These are phyloP conservation scores for Diogma glabrata DNA, from an alignment of 2,888 invertebrate genomes.

Conservation along the genomic window DNA sequence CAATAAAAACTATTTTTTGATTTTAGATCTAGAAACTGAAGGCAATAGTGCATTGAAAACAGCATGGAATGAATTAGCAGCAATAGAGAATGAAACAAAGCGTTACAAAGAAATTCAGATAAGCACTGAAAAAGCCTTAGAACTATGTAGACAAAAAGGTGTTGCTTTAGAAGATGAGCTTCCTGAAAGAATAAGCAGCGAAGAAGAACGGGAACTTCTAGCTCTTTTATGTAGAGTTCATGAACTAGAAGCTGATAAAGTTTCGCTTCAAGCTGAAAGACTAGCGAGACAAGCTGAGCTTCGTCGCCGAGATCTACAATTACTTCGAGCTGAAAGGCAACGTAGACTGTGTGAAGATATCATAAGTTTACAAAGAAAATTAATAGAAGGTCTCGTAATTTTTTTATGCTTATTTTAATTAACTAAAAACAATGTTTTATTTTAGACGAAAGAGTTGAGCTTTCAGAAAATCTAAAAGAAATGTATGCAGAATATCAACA, in stretches of 20 bases:
- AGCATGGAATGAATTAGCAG: slow-evolving; percentile 73
- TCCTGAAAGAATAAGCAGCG: slow-evolving; percentile 71
- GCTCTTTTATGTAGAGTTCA: slow-evolving; percentile 84
- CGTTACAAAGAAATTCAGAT: slow-evolving; percentile 63
- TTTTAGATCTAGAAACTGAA: slow-evolving; percentile 33
- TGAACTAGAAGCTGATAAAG: slow-evolving; percentile 87
- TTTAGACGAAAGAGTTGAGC: slow-evolving; percentile 52
- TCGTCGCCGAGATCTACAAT: slow-evolving; percentile 67
- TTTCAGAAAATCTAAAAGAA: slow-evolving; percentile 66
- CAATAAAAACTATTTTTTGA: not conserved
- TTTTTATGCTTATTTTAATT: not conserved
- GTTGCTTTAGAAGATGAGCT: slow-evolving; percentile 77
- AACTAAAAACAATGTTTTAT: slow-evolving; percentile 22
- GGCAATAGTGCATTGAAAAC: slow-evolving; percentile 49
- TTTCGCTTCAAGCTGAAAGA: slow-evolving; percentile 79
- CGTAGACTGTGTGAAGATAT: slow-evolving; percentile 82
- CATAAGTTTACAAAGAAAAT: slow-evolving; percentile 72
- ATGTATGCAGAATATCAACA: slow-evolving; percentile 74
- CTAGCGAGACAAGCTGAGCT: slow-evolving; percentile 79
- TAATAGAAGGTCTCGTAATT: slow-evolving; percentile 58
- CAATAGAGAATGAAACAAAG: slow-evolving; percentile 77
- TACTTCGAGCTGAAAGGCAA: slow-evolving; percentile 73
- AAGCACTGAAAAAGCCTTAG: slow-evolving; percentile 69
- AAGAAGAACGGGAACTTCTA: slow-evolving; percentile 76
- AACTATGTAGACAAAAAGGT: slow-evolving; percentile 64